These are phyloP conservation scores for Sphyrna mokarran DNA, from an alignment of 2,113 vertebrate species.

Conservation along the genomic window DNA sequence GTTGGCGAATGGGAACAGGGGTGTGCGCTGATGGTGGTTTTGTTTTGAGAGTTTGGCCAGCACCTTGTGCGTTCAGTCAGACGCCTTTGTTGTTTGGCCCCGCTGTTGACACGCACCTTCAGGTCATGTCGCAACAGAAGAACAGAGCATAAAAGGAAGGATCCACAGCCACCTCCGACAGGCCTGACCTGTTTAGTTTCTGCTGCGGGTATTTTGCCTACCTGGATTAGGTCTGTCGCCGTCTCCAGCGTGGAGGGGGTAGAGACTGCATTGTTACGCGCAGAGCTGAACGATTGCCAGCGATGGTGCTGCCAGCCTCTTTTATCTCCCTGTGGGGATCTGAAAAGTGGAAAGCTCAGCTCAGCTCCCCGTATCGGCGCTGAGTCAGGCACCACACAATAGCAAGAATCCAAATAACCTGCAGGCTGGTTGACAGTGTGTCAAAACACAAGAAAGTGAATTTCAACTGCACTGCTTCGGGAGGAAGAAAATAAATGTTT, in stretches of 20 bases:
- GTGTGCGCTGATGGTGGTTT: background rate
- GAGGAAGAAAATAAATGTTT: background rate
- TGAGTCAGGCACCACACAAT: slow-evolving; percentile 3
- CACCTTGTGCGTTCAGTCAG: background rate
- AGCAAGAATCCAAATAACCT: slow-evolving; percentile 34
- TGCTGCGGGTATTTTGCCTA: slow-evolving; percentile 32
- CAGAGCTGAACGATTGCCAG: background rate
- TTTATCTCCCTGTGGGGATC: background rate
- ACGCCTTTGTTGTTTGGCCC: background rate
- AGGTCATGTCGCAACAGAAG: background rate
- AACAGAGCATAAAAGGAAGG: background rate
- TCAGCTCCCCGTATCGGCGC: background rate
- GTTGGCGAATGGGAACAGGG: too few species aligned
- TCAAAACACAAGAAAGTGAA: slow-evolving; percentile 1
- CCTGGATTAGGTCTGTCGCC: background rate
- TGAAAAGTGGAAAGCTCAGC: background rate
- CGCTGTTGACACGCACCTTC: background rate
- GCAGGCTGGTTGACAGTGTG: too few species aligned
- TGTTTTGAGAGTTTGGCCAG: background rate
- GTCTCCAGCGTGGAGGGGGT: background rate
- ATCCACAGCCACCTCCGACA: background rate
- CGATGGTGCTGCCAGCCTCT: background rate
- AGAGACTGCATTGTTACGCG: background rate
- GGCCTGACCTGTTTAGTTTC: background rate
- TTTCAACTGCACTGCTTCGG: background rate